Base-by-base conservation (phyloP, 2,888 invertebrate species). In the Argyresthia goedartella region DNA sequence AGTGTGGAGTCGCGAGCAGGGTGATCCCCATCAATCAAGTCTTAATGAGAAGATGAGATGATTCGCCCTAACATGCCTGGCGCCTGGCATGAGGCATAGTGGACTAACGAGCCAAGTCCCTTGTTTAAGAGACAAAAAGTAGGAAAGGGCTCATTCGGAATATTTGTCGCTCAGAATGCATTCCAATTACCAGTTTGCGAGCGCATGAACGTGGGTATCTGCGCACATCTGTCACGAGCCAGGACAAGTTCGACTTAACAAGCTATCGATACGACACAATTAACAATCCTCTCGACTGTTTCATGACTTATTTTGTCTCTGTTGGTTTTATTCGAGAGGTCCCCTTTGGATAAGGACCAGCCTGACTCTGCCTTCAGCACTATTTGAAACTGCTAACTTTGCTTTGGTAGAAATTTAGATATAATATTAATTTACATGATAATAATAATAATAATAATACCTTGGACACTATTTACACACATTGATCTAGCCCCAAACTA, bases 141-240 rank as follows among this genome's bases (percentile, higher is more conserved):
- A 56, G 11, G 10, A 45, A 35, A 41, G 52, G 52, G 52, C 48
- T 48, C 56, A 52, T 55, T 53, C 55, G 57, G 59, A 62, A 73
- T 73, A 72, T 74, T 70, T 69, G 71, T 71, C 68, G 67, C 14
- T 42, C 15, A 60, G 55, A 53, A 67, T 63, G 66, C 65, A 66
- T 68, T 73, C 81, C 81, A 82, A 81, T 81, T 82, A 81, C 69
- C 62, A 73, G 64, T 67, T 66, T 25, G 69, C 64, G 67, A 65
- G 67, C 70, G 66, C 78, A 78, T 80, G 79, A 77, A 64, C 65
- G 62, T 55, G 58, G 56, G 67, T 71, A 76, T 77, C 79, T 76
- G 74, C 69, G 14, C 50, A 54, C 54, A 66, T 64, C 65, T 63
- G 65, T 66, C 66, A 66, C 66, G 65, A 64, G 53, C 47, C 11